These are phyloP conservation scores for Ptilorrhoa leucosticta DNA, from an alignment of 2,113 vertebrate genomes.

Conservation along the genomic window DNA sequence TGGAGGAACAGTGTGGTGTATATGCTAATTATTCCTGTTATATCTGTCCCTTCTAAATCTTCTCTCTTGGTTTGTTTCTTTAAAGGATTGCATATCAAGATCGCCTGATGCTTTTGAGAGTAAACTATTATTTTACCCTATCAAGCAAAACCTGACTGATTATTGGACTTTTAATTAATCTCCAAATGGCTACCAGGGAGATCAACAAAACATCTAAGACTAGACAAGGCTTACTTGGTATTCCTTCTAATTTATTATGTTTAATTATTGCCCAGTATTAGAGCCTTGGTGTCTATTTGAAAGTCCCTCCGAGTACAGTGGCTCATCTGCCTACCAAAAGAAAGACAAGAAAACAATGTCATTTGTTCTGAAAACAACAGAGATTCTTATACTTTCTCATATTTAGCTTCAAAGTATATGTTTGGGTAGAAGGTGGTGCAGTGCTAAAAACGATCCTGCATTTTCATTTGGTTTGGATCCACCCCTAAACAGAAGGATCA, in stretches of 20 bases:
- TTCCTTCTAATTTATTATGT: background rate
- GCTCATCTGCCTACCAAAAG: background rate
- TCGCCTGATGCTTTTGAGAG: background rate
- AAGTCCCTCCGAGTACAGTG: background rate
- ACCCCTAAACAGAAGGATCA: background rate
- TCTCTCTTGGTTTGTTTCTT: background rate
- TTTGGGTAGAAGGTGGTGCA: accelerated
- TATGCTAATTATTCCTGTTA: background rate
- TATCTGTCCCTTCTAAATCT: background rate
- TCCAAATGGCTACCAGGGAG: background rate
- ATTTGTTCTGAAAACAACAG: background rate
- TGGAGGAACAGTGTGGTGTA: background rate
- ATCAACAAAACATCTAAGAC: background rate
- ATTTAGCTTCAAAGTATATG: background rate
- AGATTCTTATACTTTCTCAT: background rate
- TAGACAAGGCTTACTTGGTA: background rate
- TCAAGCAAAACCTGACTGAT: background rate
- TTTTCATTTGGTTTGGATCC: background rate
- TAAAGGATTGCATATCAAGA: background rate
- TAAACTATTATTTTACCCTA: background rate
- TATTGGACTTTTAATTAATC: background rate
- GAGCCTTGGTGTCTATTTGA: background rate
- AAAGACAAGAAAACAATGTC: background rate
- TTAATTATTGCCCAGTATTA: background rate
- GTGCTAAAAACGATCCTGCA: background rate